Percentiles rank a stretch among this genome's conserved stretches.
Conservation (phyloP, 1,140 invertebrate species). For the Drosophila seguyi region DNA sequence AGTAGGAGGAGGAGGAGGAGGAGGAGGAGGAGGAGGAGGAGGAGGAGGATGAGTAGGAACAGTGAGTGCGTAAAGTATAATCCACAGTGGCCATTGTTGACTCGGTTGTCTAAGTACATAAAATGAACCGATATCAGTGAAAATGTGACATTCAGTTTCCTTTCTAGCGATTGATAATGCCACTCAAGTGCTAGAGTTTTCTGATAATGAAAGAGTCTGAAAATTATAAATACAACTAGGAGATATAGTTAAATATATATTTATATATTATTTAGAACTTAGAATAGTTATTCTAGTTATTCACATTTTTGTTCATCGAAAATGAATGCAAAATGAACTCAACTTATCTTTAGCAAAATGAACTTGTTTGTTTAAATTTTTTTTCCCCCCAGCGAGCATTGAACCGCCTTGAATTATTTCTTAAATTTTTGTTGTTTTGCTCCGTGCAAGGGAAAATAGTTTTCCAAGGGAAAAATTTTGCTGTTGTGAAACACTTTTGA, state of each 20-base stretch:
- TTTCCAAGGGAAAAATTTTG: conserved; percentile 11
- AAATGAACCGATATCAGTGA: background rate
- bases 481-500: conserved; percentile 33
- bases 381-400: background rate
- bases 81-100: conserved; percentile 4
- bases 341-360: background rate
- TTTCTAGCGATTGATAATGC: conserved; percentile 13
- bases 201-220: background rate
- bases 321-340: background rate
- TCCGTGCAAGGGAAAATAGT: conserved; percentile 4
- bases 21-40: background rate
- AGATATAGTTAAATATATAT: background rate
- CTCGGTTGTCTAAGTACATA: conserved; percentile 1
- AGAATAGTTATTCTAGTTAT: background rate
- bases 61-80: conserved; percentile 17
- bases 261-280: background rate
- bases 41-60: no score
- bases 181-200: background rate
- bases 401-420: conserved; percentile 4
- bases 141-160: conserved; percentile 11
- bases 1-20: background rate
- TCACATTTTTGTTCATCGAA: background rate
- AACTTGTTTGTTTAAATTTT: conserved; percentile 4
- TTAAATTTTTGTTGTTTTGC: background rate
- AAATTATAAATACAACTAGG: background rate